Percentiles rank a stretch among this genome's conserved stretches.
phyloP scores from a whole-genome alignment of 1,140 invertebrate genomes.

The Pemphigus obesinymphae region DNA sequence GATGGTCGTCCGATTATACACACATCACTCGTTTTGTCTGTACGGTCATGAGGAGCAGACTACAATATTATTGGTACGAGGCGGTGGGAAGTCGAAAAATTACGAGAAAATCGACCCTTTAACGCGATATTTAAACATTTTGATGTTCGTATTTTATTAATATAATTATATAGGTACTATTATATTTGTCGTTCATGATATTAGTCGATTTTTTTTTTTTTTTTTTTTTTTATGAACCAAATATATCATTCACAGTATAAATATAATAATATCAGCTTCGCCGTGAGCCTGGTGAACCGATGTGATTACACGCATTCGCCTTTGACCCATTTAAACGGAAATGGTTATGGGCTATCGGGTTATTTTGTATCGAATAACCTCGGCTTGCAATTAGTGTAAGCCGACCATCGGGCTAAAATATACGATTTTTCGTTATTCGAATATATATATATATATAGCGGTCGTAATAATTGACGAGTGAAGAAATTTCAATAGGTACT shows the following conservation, averaged over 20 bases:
- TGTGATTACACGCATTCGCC: background rate
- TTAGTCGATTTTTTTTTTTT: background rate
- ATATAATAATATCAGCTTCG: background rate
- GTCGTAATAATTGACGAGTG: too few species aligned
- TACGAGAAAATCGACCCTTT: background rate
- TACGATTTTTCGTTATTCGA: background rate
- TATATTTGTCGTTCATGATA: background rate
- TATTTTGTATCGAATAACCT: conserved; percentile 14
- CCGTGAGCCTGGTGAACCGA: background rate
- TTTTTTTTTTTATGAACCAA: background rate
- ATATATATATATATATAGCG: too few species aligned
- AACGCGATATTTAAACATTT: background rate
- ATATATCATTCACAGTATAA: background rate
- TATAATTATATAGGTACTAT: background rate
- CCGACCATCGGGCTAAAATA: background rate
- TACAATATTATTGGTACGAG: too few species aligned
- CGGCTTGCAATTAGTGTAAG: conserved; percentile 5
- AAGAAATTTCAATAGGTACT: too few species aligned
- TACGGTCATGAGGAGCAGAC: background rate
- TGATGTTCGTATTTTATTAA: background rate
- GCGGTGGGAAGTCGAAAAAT: background rate
- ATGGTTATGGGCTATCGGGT: background rate
- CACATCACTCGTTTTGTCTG: conserved; percentile 19
- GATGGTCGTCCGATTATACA: conserved; percentile 2
- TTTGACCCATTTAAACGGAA: conserved; percentile 22